phyloP scores from a whole-genome alignment of 2,888 invertebrate genomes.

The Seira musarum region DNA sequence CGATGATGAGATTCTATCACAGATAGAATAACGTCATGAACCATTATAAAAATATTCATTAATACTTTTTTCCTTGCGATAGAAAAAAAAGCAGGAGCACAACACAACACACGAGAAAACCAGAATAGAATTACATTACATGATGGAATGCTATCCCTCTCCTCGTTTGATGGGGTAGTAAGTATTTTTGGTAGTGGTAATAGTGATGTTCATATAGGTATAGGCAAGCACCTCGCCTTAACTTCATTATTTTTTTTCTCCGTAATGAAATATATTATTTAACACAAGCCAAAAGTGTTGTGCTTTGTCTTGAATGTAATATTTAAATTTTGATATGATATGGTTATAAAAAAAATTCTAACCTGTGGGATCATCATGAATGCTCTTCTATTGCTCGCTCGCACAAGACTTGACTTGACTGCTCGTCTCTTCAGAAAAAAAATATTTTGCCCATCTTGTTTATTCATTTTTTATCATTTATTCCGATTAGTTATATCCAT shows the following conservation, averaged over 20 bases:
- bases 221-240: background rate
- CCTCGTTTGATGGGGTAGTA: no score
- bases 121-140: slow-evolving; percentile 45
- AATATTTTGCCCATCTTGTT: slow-evolving; percentile 45
- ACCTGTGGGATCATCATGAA: no score
- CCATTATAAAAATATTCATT: slow-evolving; percentile 54
- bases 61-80: slow-evolving; percentile 38
- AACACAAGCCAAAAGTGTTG: slow-evolving; percentile 36
- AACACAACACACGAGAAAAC: slow-evolving; percentile 33
- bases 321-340: no score
- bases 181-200: no score
- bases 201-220: background rate
- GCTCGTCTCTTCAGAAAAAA: no score
- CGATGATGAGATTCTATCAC: slow-evolving; percentile 18
- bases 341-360: no score
- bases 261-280: slow-evolving; percentile 17
- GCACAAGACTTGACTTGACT: no score
- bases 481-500: slow-evolving; percentile 60
- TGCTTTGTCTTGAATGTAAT: no score
- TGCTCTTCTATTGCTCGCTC: no score
- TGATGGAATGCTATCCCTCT: slow-evolving; percentile 39
- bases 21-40: no score
- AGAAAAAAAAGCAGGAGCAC: background rate
- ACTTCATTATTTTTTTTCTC: no score
- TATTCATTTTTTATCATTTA: slow-evolving; percentile 56